Conservation (phyloP, 2,113 vertebrate genomes). For the Tachuris rubrigastra region DNA sequence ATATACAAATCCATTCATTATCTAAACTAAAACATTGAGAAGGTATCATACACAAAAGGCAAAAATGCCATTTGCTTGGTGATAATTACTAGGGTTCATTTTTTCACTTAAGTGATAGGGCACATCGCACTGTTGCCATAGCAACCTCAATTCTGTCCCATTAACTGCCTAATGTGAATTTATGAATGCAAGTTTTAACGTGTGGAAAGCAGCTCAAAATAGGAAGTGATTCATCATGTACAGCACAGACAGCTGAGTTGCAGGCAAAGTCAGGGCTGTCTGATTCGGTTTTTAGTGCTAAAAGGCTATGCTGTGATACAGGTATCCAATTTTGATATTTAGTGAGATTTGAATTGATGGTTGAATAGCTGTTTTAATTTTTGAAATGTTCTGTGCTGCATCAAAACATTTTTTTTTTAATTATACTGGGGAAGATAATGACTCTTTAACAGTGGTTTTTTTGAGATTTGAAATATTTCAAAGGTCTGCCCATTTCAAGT, state of each 20-base stretch:
- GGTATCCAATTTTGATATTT: background rate
- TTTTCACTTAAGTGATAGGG: conserved; percentile 60
- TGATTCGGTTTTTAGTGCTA: background rate
- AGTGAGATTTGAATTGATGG: background rate
- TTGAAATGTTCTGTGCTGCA: background rate
- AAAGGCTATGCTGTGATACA: background rate
- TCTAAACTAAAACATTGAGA: conserved; percentile 46
- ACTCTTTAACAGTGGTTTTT: background rate
- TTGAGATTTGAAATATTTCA: background rate
- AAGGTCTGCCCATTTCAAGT: background rate
- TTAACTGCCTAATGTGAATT: conserved; percentile 75
- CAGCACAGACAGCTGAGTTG: conserved; percentile 17
- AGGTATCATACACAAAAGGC: background rate
- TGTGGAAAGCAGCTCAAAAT: conserved; percentile 53
- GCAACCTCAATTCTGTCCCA: conserved; percentile 75
- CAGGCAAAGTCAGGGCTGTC: conserved; percentile 7
- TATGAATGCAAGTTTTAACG: conserved; percentile 69
- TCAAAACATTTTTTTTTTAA: background rate
- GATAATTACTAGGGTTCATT: conserved; percentile 75
- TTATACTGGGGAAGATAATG: background rate
- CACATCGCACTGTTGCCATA: conserved; percentile 76
- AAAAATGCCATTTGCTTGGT: conserved; percentile 67
- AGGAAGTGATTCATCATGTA: conserved; percentile 51
- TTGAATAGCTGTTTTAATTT: background rate
- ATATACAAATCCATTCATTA: conserved; percentile 23